phyloP scores from a whole-genome alignment of 2,888 invertebrate genomes.

The Beris chalybata region DNA sequence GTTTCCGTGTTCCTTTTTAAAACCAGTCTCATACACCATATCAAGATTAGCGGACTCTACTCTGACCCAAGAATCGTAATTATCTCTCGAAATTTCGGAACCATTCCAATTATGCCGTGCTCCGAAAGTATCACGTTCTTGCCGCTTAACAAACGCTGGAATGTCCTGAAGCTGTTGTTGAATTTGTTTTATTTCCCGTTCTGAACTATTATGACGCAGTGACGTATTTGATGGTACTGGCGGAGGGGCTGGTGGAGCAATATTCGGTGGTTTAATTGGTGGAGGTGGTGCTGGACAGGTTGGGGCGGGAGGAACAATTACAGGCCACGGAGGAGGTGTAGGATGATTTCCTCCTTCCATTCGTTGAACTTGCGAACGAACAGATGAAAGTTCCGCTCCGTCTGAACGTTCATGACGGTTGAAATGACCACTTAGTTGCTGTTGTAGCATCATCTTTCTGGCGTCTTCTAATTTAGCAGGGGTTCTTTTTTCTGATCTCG shows the following conservation, averaged over 20 bases:
- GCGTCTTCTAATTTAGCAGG: conserved; percentile 85
- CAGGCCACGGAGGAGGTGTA: conserved; percentile 68
- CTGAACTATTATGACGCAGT: conserved; percentile 40
- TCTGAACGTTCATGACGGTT: conserved; percentile 42
- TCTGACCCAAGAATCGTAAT: conserved; percentile 56
- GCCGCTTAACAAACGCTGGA: conserved; percentile 67
- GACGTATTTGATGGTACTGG: conserved; percentile 70
- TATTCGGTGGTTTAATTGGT: conserved; percentile 60
- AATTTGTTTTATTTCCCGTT: conserved; percentile 42
- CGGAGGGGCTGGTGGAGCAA: conserved; percentile 63
- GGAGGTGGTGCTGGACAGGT: conserved; percentile 63
- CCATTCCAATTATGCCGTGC: conserved; percentile 67
- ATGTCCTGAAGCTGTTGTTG: conserved; percentile 55
- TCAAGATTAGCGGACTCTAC: conserved; percentile 56
- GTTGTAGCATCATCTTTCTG: conserved; percentile 79
- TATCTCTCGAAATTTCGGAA: conserved; percentile 49
- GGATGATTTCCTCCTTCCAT: conserved; percentile 62
- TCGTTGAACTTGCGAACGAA: conserved; percentile 62
- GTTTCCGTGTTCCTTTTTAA: conserved; percentile 50
- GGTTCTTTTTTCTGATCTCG: conserved; percentile 69
- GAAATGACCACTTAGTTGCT: conserved; percentile 71
- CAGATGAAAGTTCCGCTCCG: conserved; percentile 50
- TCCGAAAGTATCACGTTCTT: conserved; percentile 73
- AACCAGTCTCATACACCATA: conserved; percentile 53
- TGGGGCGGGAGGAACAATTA: conserved; percentile 65